Percentiles rank a stretch among this genome's conserved stretches.
phyloP scores from a whole-genome alignment of 2,113 vertebrate genomes.

The Lanius collurio region DNA sequence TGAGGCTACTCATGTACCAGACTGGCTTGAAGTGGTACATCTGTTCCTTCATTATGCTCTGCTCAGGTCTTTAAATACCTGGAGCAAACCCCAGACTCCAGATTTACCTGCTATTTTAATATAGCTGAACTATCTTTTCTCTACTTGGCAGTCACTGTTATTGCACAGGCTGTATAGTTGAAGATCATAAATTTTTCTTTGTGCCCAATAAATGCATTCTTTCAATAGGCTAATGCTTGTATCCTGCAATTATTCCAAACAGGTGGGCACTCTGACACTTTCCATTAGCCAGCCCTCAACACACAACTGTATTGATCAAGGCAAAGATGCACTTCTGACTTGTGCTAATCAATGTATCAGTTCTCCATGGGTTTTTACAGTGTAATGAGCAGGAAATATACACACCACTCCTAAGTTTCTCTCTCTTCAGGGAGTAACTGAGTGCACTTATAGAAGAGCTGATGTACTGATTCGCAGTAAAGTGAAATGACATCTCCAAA shows the following conservation, averaged over 20 bases:
- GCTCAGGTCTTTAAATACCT: conserved; percentile 57
- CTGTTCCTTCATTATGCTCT: conserved; percentile 56
- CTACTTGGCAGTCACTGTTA: conserved; percentile 51
- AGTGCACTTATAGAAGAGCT: conserved; percentile 70
- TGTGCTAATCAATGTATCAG: conserved; percentile 66
- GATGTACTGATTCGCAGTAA: conserved; percentile 66
- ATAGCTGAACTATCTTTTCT: conserved; percentile 38
- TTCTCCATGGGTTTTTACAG: conserved; percentile 69
- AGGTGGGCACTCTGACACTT: conserved; percentile 54
- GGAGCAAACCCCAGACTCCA: conserved; percentile 57
- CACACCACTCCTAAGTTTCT: conserved; percentile 61
- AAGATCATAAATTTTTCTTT: conserved; percentile 44
- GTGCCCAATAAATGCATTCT: conserved; percentile 22
- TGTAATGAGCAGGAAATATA: conserved; percentile 69
- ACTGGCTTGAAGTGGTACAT: conserved; percentile 41
- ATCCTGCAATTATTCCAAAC: conserved; percentile 58
- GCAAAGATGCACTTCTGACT: conserved; percentile 59
- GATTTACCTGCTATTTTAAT: conserved; percentile 64
- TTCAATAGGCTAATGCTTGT: conserved; percentile 52
- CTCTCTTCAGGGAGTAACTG: conserved; percentile 72
- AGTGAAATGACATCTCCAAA: conserved; percentile 59
- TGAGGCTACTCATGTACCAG: conserved; percentile 43
- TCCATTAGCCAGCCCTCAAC: background rate
- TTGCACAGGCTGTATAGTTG: conserved; percentile 22
- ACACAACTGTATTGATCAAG: conserved; percentile 62